phyloP scores from a whole-genome alignment of 2,797 vertebrate genomes.

The Euphonia xanthogaster region DNA sequence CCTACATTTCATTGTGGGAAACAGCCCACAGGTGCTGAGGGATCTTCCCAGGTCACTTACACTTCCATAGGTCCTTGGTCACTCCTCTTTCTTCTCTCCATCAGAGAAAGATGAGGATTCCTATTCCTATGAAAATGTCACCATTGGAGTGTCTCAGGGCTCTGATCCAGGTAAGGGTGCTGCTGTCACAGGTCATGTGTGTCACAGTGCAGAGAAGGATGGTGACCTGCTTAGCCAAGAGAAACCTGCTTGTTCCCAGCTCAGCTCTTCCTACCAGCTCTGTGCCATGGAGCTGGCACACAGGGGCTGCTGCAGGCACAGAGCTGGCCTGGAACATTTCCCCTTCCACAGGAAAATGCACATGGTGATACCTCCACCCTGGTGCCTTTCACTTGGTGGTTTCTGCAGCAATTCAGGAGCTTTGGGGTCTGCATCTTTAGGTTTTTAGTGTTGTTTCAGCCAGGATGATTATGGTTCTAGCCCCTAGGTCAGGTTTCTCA shows the following conservation, averaged over 20 bases:
- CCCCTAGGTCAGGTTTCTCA: not conserved
- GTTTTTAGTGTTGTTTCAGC: not conserved
- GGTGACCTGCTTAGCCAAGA: accelerated
- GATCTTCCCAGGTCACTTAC: not conserved
- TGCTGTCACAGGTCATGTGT: accelerated
- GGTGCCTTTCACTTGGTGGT: not conserved
- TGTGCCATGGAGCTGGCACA: accelerated
- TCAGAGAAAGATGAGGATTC: constrained; percentile 60
- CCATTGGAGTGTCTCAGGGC: not conserved
- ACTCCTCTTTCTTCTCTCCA: not conserved
- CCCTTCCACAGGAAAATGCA: not conserved
- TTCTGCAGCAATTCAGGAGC: not conserved
- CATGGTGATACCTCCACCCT: accelerated
- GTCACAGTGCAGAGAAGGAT: not conserved
- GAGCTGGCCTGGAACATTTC: not conserved
- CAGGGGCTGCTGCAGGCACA: not conserved
- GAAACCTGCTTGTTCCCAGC: not conserved
- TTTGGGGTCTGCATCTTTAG: not conserved
- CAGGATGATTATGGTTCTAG: accelerated
- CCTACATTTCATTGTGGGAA: accelerated
- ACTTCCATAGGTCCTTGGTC: not conserved
- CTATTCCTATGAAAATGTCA: constrained; percentile 70
- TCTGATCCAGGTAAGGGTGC: not conserved
- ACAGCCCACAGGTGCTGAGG: not conserved
- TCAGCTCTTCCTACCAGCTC: not conserved